Evolutionary conservation across 2,113 vertebrate species (phyloP).

Genomic region (Nerophis lumbriciformis): DNA sequence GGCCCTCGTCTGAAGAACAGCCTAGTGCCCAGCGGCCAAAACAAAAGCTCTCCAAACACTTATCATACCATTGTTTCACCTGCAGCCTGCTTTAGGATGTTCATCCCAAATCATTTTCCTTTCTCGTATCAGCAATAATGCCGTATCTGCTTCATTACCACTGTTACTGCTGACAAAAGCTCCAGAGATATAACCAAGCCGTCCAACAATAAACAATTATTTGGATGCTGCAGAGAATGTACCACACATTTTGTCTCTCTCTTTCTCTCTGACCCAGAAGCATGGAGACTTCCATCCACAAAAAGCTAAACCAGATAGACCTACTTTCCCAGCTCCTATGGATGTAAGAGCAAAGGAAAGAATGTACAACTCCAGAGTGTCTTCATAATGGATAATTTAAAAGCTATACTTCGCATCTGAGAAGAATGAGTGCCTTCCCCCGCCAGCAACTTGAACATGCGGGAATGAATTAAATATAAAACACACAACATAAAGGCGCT

Average conservation of each 20-base stretch:
- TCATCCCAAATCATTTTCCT: background rate
- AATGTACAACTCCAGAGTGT: constrained; percentile 36
- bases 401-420: constrained; percentile 20
- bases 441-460: constrained; percentile 22
- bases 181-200: background rate
- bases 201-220: constrained; percentile 1
- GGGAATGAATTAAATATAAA: constrained; percentile 24
- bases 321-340: constrained; percentile 43
- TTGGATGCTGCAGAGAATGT: background rate
- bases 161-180: background rate
- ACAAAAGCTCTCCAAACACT: constrained; percentile 36
- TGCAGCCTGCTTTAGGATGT: background rate
- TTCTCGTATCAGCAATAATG: background rate
- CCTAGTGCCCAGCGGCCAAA: constrained; percentile 25
- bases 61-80: background rate
- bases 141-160: background rate
- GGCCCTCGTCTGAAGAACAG: constrained; percentile 56
- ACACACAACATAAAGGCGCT: constrained; percentile 16
- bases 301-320: constrained; percentile 33
- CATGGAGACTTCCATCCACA: constrained; percentile 58
- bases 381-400: constrained; percentile 55
- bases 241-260: constrained; percentile 1
- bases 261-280: constrained; percentile 61
- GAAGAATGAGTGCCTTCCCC: constrained; percentile 23
- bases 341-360: constrained; percentile 30